Base-by-base conservation (phyloP, 2,113 vertebrate genomes). In the Aleadryas rufinucha region DNA sequence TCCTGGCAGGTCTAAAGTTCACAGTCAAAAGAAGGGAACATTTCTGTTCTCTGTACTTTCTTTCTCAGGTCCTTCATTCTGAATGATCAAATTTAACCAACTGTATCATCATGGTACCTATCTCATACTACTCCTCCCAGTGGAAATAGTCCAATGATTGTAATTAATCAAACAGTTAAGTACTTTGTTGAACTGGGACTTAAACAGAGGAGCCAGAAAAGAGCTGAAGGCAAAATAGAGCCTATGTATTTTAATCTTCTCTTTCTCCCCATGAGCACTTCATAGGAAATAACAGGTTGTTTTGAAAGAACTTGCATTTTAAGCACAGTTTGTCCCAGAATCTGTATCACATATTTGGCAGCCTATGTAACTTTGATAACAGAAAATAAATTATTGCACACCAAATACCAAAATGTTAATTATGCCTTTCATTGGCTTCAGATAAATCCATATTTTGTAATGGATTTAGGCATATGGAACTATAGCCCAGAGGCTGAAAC, bases 361-460 rank as follows among this genome's bases (percentile, higher is more conserved):
- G 69, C 31, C 68, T 57, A 84, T 30, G 37, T 44, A 81, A 81
- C 39, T 90, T 90, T 84, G 85, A 82, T 84, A 90, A 87, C 64
- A 47, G 76, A 90, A 95, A 91, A 93, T 45, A 94, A 64, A 86
- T 89, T 49, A 59, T 50, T 1, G 1, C 16, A 50, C 41, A 86
- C 23, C 45, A 84, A 90, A 90, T 71, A 93, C 50, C 18, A 53
- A 86, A 90, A 92, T 56, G 49, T 93, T 95, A 92, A 94, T 95
- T 96, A 92, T 39, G 21, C 20, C 92, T 94, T 86, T 80, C 41
- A 69, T 61, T 83, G 57, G n/a, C 21, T 90, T 95, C 63, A 78
- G 81, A 82, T 63, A 97, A 93, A 94, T 97, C 78, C 53, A 33
- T 84, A 42, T 75, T 95, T 96, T 95, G 33, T 71, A 93, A 66